These are phyloP conservation scores for Venustoraphidia nigricollis DNA, from an alignment of 2,888 invertebrate species.

Conservation along the genomic window DNA sequence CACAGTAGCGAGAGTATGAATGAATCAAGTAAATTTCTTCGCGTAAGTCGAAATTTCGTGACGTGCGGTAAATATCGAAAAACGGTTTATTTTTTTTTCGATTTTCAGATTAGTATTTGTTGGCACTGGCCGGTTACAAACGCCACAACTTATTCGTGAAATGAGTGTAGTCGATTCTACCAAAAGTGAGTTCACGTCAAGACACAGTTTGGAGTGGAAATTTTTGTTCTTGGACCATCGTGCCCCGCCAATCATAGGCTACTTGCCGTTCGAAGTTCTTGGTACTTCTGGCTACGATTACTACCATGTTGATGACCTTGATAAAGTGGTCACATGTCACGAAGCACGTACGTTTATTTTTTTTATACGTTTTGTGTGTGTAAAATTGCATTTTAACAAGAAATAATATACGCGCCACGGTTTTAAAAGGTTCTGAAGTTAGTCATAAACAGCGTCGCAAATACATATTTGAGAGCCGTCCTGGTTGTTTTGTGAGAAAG, in stretches of 20 bases:
- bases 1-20: no score
- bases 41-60: no score
- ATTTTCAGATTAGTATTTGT: slow-evolving; percentile 51
- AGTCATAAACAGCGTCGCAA: no score
- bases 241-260: slow-evolving; percentile 82
- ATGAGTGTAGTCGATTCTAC: slow-evolving; percentile 63
- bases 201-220: slow-evolving; percentile 92
- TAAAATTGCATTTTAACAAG: no score
- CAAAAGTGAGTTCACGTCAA: slow-evolving; percentile 76
- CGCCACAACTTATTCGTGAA: slow-evolving; percentile 72
- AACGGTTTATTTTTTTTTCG: slow-evolving; percentile 6
- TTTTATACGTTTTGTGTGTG: no score
- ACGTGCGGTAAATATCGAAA: no score
- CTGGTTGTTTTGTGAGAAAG: no score
- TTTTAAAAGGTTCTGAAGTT: no score
- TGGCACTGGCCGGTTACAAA: slow-evolving; percentile 66
- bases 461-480: no score
- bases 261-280: slow-evolving; percentile 83
- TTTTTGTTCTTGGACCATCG: slow-evolving; percentile 85
- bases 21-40: no score
- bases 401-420: no score
- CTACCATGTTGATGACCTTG: slow-evolving; percentile 87
- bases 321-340: slow-evolving; percentile 73
- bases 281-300: slow-evolving; percentile 95
- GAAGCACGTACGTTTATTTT: slow-evolving; percentile 55